phyloP scores from a whole-genome alignment of 1,140 invertebrate species.

The Papilio glaucus region DNA sequence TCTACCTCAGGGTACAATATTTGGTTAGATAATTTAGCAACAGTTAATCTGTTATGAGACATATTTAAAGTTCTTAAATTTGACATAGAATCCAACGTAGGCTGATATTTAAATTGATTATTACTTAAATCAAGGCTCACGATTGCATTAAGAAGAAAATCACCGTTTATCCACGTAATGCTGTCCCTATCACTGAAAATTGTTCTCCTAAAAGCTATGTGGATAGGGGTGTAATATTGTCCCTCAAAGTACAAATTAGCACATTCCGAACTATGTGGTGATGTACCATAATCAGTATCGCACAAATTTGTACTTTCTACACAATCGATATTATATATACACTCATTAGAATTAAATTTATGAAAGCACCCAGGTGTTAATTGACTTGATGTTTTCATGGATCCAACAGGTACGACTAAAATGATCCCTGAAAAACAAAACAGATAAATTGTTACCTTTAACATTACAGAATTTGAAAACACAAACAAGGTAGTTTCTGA shows the following conservation, averaged over 20 bases:
- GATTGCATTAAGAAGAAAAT: not conserved
- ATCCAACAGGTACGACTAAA: not conserved
- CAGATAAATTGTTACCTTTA: no score
- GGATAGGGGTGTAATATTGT: not conserved
- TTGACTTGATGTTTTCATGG: not conserved
- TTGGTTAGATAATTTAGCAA: slow-evolving; percentile 46
- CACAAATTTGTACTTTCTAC: not conserved
- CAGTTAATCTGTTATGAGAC: slow-evolving; percentile 48
- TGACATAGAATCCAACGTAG: slow-evolving; percentile 42
- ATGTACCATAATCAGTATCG: not conserved
- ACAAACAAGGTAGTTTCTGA: no score
- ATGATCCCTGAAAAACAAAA: not conserved
- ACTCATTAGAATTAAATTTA: not conserved
- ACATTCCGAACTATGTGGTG: no score
- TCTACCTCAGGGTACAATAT: slow-evolving; percentile 40
- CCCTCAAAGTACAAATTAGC: no score
- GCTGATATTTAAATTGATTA: slow-evolving; percentile 38
- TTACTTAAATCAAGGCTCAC: slow-evolving; percentile 36
- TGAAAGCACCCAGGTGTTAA: not conserved
- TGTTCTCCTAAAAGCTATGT: not conserved
- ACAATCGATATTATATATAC: not conserved
- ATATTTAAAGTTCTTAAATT: slow-evolving; percentile 50
- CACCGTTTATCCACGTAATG: not conserved
- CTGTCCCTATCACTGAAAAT: not conserved
- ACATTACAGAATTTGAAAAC: no score